Conservation (phyloP, 2,888 invertebrate genomes). For the Xestobium rufovillosum region DNA sequence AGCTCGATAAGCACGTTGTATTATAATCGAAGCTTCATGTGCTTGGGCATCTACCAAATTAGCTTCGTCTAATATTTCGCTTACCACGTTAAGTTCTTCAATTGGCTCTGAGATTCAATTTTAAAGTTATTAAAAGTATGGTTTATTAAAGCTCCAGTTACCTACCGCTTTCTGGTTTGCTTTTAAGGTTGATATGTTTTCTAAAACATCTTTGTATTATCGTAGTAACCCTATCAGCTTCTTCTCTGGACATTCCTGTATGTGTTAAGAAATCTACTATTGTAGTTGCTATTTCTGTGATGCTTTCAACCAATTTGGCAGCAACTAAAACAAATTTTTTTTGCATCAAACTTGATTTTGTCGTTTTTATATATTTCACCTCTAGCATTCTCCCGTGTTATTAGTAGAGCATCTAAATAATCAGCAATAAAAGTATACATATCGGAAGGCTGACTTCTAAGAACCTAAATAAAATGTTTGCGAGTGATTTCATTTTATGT, state of each 20-base stretch:
- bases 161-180: too few relatives aligned
- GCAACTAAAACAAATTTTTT: constrained; percentile 31
- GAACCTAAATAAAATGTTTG: constrained; percentile 46
- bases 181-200: constrained; percentile 26
- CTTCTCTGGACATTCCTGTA: constrained; percentile 34
- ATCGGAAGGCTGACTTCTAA: constrained; percentile 58
- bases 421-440: constrained; percentile 60
- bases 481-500: constrained; percentile 7
- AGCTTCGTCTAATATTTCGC: constrained; percentile 29
- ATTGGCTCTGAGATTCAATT: constrained; percentile 9
- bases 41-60: constrained; percentile 20
- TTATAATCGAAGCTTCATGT: constrained; percentile 25
- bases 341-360: background rate
- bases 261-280: constrained; percentile 33
- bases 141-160: too few relatives aligned
- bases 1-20: constrained; percentile 27
- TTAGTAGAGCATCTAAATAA: constrained; percentile 58
- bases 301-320: constrained; percentile 35
- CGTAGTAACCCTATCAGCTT: constrained; percentile 32
- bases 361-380: constrained; percentile 24
- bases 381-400: constrained; percentile 54
- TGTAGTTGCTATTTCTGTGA: constrained; percentile 35
- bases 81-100: constrained; percentile 29
- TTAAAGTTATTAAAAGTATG: too few relatives aligned
- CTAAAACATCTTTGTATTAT: constrained; percentile 35